Conservation (phyloP, 1,140 invertebrate species). For the Drosophila pseudoobscura region DNA sequence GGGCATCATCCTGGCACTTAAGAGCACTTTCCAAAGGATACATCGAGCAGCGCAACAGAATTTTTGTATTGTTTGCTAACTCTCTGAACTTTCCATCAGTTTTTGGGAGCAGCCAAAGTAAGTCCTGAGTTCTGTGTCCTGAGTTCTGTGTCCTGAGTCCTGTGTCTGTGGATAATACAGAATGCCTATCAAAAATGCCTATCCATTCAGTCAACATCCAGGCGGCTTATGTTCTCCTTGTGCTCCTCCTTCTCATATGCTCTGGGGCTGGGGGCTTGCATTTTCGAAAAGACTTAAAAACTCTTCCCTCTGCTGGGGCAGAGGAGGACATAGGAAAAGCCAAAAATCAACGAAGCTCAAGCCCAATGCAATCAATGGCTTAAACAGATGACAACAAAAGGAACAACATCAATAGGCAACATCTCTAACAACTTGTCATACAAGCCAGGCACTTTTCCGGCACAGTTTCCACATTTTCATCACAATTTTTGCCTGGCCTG, state of each 20-base stretch:
- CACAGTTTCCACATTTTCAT: conserved; percentile 50
- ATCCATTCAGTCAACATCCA: conserved; percentile 61
- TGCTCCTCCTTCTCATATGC: not conserved
- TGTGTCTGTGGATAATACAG: conserved; percentile 25
- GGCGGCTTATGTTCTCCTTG: conserved; percentile 54
- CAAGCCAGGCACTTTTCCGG: conserved; percentile 48
- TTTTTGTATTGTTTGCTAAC: conserved; percentile 16
- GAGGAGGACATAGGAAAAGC: conserved; percentile 15
- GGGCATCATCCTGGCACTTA: conserved; percentile 10
- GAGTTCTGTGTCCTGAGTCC: not conserved
- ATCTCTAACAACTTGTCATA: conserved; percentile 75
- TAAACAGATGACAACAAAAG: conserved; percentile 50
- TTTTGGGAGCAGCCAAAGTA: conserved; percentile 9
- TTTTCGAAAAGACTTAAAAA: conserved; percentile 69
- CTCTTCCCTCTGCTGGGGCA: conserved; percentile 15
- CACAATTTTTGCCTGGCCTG: conserved; percentile 60
- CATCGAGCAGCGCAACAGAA: not conserved
- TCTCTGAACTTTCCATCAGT: conserved; percentile 4
- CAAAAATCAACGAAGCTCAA: conserved; percentile 58
- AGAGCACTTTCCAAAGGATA: conserved; percentile 5
- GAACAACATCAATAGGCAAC: conserved; percentile 52
- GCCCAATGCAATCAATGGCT: conserved; percentile 75
- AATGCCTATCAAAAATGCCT: conserved; percentile 55
- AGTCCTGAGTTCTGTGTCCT: not conserved
- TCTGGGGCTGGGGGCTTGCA: conserved; percentile 18